phyloP scores from a whole-genome alignment of 2,888 invertebrate species.

The Macaria notata region DNA sequence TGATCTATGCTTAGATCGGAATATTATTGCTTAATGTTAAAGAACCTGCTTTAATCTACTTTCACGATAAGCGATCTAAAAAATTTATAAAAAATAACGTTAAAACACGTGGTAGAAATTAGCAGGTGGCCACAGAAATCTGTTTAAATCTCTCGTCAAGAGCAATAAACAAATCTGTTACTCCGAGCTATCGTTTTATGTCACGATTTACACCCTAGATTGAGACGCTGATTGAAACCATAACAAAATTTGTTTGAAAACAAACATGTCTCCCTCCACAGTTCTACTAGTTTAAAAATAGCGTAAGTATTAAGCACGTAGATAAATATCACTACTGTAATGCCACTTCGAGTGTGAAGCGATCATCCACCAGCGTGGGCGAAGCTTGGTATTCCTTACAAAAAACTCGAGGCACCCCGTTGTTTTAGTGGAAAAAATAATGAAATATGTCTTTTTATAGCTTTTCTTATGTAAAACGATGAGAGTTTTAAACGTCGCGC shows the following conservation, averaged over 20 bases:
- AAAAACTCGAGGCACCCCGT: conserved; percentile 77
- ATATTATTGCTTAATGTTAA: conserved; percentile 48
- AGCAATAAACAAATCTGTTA: conserved; percentile 6
- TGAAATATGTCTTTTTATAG: conserved; percentile 74
- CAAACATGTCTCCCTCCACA: conserved; percentile 13
- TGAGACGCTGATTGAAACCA: conserved; percentile 33
- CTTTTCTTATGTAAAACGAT: conserved; percentile 68
- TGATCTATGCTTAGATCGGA: conserved; percentile 50
- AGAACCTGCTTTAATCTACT: not conserved
- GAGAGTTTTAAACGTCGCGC: conserved; percentile 64
- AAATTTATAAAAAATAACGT: too few relatives aligned
- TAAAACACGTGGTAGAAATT: too few relatives aligned
- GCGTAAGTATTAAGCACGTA: conserved; percentile 56
- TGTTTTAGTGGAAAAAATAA: conserved; percentile 76
- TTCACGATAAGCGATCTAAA: not conserved
- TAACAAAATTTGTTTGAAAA: conserved; percentile 32
- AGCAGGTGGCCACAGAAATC: not conserved
- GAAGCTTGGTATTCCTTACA: conserved; percentile 67
- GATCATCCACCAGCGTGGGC: conserved; percentile 70
- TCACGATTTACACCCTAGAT: conserved; percentile 2
- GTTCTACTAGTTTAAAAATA: conserved; percentile 56
- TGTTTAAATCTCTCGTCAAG: conserved; percentile 5
- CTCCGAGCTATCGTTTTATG: not conserved
- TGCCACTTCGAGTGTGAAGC: conserved; percentile 78
- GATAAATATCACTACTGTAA: conserved; percentile 67